Evolutionary conservation across 2,113 vertebrate species (phyloP).

Genomic region (Noctilio leporinus): DNA sequence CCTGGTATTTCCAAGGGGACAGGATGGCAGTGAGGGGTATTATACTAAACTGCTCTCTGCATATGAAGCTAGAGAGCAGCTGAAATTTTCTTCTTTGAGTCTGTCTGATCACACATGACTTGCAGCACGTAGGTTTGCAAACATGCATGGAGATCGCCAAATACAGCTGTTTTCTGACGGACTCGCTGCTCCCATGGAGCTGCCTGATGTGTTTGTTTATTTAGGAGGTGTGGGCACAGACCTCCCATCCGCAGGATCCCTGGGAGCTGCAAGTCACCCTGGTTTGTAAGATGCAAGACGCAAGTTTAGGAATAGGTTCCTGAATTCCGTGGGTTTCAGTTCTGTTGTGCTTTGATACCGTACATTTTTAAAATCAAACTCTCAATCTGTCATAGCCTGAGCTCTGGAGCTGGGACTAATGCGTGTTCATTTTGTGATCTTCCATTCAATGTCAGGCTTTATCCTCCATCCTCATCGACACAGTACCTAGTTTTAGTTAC

Average conservation of each 20-base stretch:
- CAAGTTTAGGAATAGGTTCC: neutral
- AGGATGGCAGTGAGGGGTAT: too few relatives aligned
- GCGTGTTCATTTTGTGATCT: neutral
- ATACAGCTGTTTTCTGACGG: neutral
- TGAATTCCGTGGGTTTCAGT: neutral
- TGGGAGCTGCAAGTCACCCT: neutral
- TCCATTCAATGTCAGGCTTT: neutral
- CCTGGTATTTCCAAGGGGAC: neutral
- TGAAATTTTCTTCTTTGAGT: neutral
- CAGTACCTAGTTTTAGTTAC: neutral
- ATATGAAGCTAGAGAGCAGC: neutral
- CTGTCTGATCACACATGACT: neutral
- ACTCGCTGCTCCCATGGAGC: neutral
- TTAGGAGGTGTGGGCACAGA: neutral
- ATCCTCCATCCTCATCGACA: neutral
- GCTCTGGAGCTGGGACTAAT: neutral
- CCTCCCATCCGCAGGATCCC: neutral
- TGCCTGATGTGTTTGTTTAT: neutral
- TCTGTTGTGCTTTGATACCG: neutral
- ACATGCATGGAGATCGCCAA: neutral
- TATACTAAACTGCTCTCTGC: neutral
- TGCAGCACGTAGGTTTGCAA: neutral
- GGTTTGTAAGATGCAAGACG: neutral
- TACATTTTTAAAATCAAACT: neutral
- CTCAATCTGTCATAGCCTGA: neutral